phyloP scores from a whole-genome alignment of 2,113 vertebrate genomes.

The Cavia aperea region DNA sequence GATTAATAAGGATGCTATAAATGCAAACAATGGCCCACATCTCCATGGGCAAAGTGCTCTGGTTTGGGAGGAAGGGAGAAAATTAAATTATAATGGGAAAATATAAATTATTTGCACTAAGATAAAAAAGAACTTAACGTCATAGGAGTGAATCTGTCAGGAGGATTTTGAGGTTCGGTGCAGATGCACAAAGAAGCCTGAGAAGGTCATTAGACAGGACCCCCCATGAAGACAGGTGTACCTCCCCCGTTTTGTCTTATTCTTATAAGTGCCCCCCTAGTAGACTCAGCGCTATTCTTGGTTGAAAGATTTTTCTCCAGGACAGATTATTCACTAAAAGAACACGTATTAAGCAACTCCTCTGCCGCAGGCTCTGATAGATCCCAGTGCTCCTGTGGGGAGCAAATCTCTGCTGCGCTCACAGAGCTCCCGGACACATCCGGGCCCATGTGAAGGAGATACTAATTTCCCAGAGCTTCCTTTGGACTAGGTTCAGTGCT shows the following conservation, averaged over 20 bases:
- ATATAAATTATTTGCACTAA: background rate
- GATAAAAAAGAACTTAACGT: background rate
- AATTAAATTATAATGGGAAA: slow-evolving; percentile 37
- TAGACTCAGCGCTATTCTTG: background rate
- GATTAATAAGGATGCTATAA: slow-evolving; percentile 62
- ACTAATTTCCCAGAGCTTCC: fast-evolving
- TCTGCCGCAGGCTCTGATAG: background rate
- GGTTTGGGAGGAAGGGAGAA: slow-evolving; percentile 30
- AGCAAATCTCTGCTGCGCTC: background rate
- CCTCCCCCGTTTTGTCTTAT: no score
- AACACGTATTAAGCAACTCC: background rate
- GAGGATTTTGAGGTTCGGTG: background rate
- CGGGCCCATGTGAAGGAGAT: fast-evolving
- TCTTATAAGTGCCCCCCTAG: fast-evolving
- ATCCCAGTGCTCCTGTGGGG: background rate
- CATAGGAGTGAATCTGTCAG: background rate
- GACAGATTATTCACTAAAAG: no score
- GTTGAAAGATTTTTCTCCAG: background rate
- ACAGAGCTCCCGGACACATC: fast-evolving
- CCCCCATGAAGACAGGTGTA: fast-evolving
- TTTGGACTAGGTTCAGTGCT: fast-evolving
- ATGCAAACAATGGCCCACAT: slow-evolving; percentile 41
- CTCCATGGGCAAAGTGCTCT: slow-evolving; percentile 44
- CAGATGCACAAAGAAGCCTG: fast-evolving
- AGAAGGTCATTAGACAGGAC: background rate